These are phyloP conservation scores for Nomada ruficornis DNA, from an alignment of 2,888 invertebrate species.

Conservation along the genomic window DNA sequence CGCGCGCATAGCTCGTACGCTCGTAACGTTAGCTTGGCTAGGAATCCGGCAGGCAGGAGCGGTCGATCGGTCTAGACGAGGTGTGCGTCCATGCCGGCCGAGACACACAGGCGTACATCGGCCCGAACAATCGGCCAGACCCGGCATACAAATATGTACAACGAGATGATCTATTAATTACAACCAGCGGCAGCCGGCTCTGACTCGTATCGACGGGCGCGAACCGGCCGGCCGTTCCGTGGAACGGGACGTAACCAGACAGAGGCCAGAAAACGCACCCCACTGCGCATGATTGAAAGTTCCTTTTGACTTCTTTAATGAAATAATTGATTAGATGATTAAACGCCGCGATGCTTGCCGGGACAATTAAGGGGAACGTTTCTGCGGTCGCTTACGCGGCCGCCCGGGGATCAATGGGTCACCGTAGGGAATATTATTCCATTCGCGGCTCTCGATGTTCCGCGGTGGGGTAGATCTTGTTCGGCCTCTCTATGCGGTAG, in stretches of 20 bases:
- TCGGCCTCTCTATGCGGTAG: neutral
- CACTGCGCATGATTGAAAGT: slow-evolving; percentile 30
- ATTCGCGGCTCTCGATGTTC: neutral
- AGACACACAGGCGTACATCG: slow-evolving; percentile 57
- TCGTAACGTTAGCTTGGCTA: slow-evolving; percentile 67
- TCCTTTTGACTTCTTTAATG: slow-evolving; percentile 51
- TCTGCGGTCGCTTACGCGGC: slow-evolving; percentile 6
- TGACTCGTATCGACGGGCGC: slow-evolving; percentile 58
- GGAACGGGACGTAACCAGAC: slow-evolving; percentile 33
- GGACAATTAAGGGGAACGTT: slow-evolving; percentile 45
- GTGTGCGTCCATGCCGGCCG: slow-evolving; percentile 65
- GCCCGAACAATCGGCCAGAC: slow-evolving; percentile 68
- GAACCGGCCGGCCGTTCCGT: slow-evolving; percentile 20
- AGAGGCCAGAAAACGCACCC: slow-evolving; percentile 34
- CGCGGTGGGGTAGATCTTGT: neutral
- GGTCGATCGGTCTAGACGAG: slow-evolving; percentile 80
- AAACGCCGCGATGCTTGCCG: slow-evolving; percentile 37
- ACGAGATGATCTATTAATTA: slow-evolving; percentile 73
- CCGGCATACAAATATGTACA: slow-evolving; percentile 77
- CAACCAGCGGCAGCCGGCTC: slow-evolving; percentile 62
- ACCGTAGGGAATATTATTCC: slow-evolving; percentile 25
- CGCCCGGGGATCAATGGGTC: slow-evolving; percentile 27
- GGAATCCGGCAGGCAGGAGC: slow-evolving; percentile 70
- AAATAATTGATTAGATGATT: slow-evolving; percentile 53
- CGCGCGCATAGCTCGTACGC: slow-evolving; percentile 51